These are phyloP conservation scores for Stratiomys singularior DNA, from an alignment of 2,888 invertebrate species.

Conservation along the genomic window DNA sequence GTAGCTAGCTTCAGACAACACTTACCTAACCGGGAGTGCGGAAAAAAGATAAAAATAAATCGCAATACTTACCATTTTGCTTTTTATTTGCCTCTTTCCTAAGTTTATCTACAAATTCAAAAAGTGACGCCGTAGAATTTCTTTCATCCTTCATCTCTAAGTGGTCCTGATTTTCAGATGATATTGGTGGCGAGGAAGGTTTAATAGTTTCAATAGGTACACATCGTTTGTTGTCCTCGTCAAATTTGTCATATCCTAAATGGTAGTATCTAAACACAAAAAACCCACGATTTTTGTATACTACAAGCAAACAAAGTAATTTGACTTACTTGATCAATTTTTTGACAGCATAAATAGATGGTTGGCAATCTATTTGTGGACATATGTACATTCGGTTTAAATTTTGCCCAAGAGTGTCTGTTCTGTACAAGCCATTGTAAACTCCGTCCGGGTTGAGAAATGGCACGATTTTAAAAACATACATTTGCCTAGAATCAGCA, in stretches of 20 bases:
- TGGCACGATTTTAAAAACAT: constrained; percentile 91
- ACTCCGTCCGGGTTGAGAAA: constrained; percentile 94
- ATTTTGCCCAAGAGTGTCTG: constrained; percentile 88
- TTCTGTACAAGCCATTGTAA: constrained; percentile 83
- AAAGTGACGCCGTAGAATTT: constrained; percentile 32
- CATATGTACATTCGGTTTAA: constrained; percentile 87
- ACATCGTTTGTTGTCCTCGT: constrained; percentile 44
- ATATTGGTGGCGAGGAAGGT: neutral
- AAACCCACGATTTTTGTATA: neutral
- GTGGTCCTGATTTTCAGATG: neutral
- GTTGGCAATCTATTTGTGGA: constrained; percentile 79
- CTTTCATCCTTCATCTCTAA: constrained; percentile 23
- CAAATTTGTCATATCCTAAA: constrained; percentile 70
- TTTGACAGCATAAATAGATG: constrained; percentile 86
- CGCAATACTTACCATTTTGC: constrained; percentile 34
- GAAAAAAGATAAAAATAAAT: neutral
- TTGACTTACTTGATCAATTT: constrained; percentile 72
- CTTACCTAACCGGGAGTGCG: too few relatives aligned
- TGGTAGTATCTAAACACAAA: constrained; percentile 72
- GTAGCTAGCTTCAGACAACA: too few relatives aligned
- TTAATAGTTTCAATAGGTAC: neutral
- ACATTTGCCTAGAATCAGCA: constrained; percentile 66
- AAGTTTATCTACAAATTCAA: constrained; percentile 23
- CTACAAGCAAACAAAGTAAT: constrained; percentile 22
- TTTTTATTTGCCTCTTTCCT: constrained; percentile 8